Evolutionary conservation across 2,113 vertebrate genomes (phyloP).

Genomic region (Clarias batrachus): DNA sequence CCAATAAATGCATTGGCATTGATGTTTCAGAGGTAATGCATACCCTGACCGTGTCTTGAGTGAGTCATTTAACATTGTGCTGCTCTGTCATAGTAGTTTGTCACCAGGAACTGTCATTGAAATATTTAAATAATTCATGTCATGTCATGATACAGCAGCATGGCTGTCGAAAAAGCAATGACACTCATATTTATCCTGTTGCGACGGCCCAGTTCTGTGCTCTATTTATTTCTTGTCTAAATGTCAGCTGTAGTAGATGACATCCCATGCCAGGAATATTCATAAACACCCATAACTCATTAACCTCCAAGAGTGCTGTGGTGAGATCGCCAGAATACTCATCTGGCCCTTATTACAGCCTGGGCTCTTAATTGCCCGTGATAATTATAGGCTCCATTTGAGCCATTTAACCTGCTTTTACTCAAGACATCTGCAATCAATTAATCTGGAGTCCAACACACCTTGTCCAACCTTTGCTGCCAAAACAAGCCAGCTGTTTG

Average conservation of each 20-base stretch:
- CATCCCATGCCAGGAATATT: constrained; percentile 20
- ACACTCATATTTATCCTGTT: constrained; percentile 17
- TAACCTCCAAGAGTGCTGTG: constrained; percentile 14
- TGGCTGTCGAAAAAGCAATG: constrained; percentile 4
- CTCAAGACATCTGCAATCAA: constrained; percentile 28
- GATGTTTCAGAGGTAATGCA: not conserved
- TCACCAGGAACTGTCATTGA: constrained; percentile 5
- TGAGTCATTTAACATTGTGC: not conserved
- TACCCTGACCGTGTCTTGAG: not conserved
- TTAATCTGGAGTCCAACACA: constrained; percentile 13
- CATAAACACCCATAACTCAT: constrained; percentile 25
- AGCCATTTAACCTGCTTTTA: constrained; percentile 31
- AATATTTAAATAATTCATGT: not conserved
- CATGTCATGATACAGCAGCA: not conserved
- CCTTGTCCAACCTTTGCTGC: constrained; percentile 24
- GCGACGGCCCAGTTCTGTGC: not conserved
- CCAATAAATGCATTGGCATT: not conserved
- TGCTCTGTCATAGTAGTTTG: not conserved
- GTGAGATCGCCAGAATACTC: constrained; percentile 29
- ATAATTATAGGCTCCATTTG: constrained; percentile 47
- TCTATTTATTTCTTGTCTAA: constrained; percentile 9
- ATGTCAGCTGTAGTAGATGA: constrained; percentile 20
- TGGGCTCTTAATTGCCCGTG: constrained; percentile 48
- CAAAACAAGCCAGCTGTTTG: constrained; percentile 50
- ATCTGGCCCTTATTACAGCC: constrained; percentile 31